Percentiles rank a stretch among this genome's conserved stretches.
These are phyloP conservation scores for Sycophila sp. DNA, from an alignment of 1,140 invertebrate species.

Conservation along the genomic window DNA sequence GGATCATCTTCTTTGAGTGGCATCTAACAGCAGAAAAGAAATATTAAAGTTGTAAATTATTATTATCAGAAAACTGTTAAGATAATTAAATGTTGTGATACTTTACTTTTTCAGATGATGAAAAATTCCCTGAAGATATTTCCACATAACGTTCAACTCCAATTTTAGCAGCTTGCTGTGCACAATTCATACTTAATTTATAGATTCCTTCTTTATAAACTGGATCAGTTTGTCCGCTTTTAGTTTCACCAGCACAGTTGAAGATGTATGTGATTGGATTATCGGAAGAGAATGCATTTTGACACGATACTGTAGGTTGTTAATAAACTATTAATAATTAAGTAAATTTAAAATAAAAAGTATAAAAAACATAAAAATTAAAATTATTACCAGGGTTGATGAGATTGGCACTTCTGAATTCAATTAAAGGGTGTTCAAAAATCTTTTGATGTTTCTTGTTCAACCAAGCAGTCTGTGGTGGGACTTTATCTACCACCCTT, in stretches of 20 bases:
- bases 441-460: slow-evolving; percentile 77
- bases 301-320: slow-evolving; percentile 80
- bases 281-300: slow-evolving; percentile 75
- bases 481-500: slow-evolving; percentile 90
- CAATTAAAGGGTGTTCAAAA: slow-evolving; percentile 80
- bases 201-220: slow-evolving; percentile 91
- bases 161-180: slow-evolving; percentile 76
- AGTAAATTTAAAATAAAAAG: too few species aligned
- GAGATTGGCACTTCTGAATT: slow-evolving; percentile 90
- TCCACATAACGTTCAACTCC: slow-evolving; percentile 81
- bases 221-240: slow-evolving; percentile 85
- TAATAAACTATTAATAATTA: too few species aligned
- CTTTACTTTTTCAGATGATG: slow-evolving; percentile 79
- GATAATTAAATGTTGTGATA: not conserved
- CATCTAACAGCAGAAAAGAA: slow-evolving; percentile 63
- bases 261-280: slow-evolving; percentile 80
- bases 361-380: too few species aligned
- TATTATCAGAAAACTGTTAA: not conserved
- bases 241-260: slow-evolving; percentile 91
- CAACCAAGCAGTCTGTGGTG: slow-evolving; percentile 90
- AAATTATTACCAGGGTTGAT: slow-evolving; percentile 81
- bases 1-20: slow-evolving; percentile 80
- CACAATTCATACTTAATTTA: slow-evolving; percentile 85
- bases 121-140: slow-evolving; percentile 85
- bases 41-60: not conserved